Evolutionary conservation across 2,797 vertebrate species (phyloP).

Genomic region (Holocentrus rufus): DNA sequence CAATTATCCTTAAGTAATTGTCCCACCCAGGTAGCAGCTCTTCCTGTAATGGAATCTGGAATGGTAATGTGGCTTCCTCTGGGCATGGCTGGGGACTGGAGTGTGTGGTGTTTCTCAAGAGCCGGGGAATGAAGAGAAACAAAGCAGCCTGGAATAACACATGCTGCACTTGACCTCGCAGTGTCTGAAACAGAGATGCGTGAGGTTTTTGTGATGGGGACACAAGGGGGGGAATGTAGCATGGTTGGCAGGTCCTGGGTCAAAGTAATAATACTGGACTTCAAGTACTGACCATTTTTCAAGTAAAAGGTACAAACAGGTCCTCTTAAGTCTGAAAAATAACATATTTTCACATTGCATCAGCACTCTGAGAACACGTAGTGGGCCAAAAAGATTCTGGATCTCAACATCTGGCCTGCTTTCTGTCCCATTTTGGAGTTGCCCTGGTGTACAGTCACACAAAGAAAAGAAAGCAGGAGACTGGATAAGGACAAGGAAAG

Average conservation of each 20-base stretch:
- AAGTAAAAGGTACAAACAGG: too few relatives aligned
- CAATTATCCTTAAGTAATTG: constrained; percentile 80
- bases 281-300: too few relatives aligned
- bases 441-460: background rate
- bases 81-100: constrained; percentile 37
- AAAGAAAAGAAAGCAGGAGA: constrained; percentile 4
- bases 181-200: constrained; percentile 1
- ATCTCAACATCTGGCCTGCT: background rate
- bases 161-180: constrained; percentile 8
- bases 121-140: constrained; percentile 28
- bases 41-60: constrained; percentile 72
- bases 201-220: background rate
- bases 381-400: too few relatives aligned
- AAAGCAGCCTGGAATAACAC: constrained; percentile 20
- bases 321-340: too few relatives aligned
- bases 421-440: background rate
- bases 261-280: too few relatives aligned
- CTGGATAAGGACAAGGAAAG: constrained; percentile 6
- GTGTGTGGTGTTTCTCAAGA: constrained; percentile 48
- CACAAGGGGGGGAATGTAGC: constrained; percentile 7
- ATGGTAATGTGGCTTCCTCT: constrained; percentile 65
- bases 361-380: too few relatives aligned
- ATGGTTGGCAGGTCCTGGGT: background rate
- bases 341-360: too few relatives aligned
- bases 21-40: constrained; percentile 68